Conservation (phyloP, 2,113 vertebrate genomes). For the Mormoops blainvillei region DNA sequence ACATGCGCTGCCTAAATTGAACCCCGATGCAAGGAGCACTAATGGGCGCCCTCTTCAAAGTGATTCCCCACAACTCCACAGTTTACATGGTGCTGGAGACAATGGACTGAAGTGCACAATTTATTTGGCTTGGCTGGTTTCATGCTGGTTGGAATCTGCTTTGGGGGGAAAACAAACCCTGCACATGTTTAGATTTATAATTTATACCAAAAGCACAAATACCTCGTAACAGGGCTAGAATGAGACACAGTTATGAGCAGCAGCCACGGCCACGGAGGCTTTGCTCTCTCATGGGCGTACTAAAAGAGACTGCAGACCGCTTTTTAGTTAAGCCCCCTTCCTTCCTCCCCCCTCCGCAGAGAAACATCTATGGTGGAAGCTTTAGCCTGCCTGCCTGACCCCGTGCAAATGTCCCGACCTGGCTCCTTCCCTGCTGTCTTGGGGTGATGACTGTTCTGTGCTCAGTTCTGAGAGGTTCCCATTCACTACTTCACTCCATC, state of each 20-base stretch:
- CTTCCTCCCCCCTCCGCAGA: background rate
- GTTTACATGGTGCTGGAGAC: conserved; percentile 76
- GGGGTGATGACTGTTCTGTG: background rate
- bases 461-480: background rate
- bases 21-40: conserved; percentile 72
- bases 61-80: conserved; percentile 48
- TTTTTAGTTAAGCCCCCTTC: background rate
- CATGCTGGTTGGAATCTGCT: conserved; percentile 75
- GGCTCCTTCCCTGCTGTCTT: background rate
- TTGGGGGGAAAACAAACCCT: conserved; percentile 60
- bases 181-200: conserved; percentile 76
- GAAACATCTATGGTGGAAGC: background rate
- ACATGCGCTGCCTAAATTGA: conserved; percentile 74
- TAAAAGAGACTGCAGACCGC: background rate
- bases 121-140: conserved; percentile 77
- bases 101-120: conserved; percentile 65
- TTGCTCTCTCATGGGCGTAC: accelerated
- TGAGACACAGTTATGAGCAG: conserved; percentile 21
- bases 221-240: conserved; percentile 53
- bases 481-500: background rate
- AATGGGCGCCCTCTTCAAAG: conserved; percentile 76
- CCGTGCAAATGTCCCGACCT: background rate
- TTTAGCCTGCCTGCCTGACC: accelerated
- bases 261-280: background rate
- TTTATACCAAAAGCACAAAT: conserved; percentile 71